These are phyloP conservation scores for Melieria picta DNA, from an alignment of 2,888 invertebrate genomes.

Conservation along the genomic window DNA sequence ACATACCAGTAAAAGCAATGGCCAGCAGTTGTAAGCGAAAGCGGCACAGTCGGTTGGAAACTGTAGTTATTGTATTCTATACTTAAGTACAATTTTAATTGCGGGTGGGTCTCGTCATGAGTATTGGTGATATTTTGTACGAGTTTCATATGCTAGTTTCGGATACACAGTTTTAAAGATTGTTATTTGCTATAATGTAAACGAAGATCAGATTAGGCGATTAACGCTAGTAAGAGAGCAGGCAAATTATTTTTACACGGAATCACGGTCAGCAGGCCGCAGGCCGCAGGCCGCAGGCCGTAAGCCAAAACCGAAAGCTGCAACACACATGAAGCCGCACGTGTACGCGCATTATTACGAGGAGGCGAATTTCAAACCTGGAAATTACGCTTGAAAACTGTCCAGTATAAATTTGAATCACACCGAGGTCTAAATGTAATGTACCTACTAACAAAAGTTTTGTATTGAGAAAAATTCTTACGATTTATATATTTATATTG, in stretches of 20 bases:
- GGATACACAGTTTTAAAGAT: conserved; percentile 48
- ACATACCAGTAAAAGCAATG: not conserved
- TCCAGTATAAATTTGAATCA: conserved; percentile 49
- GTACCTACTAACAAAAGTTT: conserved; percentile 56
- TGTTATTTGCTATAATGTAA: conserved; percentile 51
- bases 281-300: no score
- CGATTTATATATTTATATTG: conserved; percentile 62
- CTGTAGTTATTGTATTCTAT: no score
- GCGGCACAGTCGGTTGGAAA: no score
- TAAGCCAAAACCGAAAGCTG: no score
- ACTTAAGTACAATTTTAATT: conserved; percentile 22
- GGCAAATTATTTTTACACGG: no score
- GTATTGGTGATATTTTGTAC: conserved; percentile 50
- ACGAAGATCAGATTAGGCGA: not conserved
- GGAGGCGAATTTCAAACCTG: no score
- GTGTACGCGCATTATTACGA: no score
- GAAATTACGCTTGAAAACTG: conserved; percentile 36
- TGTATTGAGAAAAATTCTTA: conserved; percentile 57
- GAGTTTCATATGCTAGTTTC: conserved; percentile 52
- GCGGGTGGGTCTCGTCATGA: conserved; percentile 15
- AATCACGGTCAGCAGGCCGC: no score
- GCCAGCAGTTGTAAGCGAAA: conserved; percentile 5
- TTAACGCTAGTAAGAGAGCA: not conserved
- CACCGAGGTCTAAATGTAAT: conserved; percentile 61
- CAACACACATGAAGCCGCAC: no score